Conservation (phyloP, 1,140 invertebrate genomes). For the Patella vulgata region DNA sequence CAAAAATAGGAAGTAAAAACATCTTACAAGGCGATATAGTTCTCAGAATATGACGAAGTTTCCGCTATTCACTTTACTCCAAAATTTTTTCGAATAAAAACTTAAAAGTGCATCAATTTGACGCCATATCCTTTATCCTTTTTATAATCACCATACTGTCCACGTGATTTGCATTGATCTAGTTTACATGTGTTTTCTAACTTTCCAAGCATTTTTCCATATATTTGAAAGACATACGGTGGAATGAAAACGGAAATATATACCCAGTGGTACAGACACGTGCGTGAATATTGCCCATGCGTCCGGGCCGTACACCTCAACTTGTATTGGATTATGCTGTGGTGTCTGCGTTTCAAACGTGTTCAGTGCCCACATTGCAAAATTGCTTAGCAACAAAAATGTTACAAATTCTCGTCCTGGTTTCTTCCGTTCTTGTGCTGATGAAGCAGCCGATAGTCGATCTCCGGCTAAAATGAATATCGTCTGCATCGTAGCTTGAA, state of each 20-base stretch:
- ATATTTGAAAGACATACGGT: slow-evolving; percentile 57
- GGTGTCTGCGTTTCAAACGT: slow-evolving; percentile 54
- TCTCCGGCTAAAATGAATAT: slow-evolving; percentile 77
- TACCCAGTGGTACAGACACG: slow-evolving; percentile 50
- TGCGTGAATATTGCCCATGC: slow-evolving; percentile 55
- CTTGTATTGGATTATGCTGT: slow-evolving; percentile 48
- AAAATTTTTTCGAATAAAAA: too few relatives aligned
- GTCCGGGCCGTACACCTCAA: slow-evolving; percentile 45
- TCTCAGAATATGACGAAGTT: too few relatives aligned
- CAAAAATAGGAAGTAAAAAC: too few relatives aligned
- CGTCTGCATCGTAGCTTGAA: slow-evolving; percentile 89
- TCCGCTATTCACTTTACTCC: too few relatives aligned
- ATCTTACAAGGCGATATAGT: too few relatives aligned
- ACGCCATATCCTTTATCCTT: too few relatives aligned
- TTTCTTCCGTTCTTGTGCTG: slow-evolving; percentile 88
- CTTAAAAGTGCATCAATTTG: too few relatives aligned
- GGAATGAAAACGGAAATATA: slow-evolving; percentile 58
- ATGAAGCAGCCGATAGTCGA: slow-evolving; percentile 84
- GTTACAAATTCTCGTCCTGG: slow-evolving; percentile 94
- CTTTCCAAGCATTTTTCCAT: slow-evolving; percentile 55
- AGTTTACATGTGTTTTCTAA: slow-evolving; percentile 20
- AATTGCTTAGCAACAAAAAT: slow-evolving; percentile 91
- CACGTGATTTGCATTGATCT: too few relatives aligned
- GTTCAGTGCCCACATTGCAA: slow-evolving; percentile 56
- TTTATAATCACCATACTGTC: too few relatives aligned